Percentiles rank a stretch among this genome's conserved stretches.
Conservation (phyloP, 1,140 invertebrate genomes). For the Cydia fagiglandana region DNA sequence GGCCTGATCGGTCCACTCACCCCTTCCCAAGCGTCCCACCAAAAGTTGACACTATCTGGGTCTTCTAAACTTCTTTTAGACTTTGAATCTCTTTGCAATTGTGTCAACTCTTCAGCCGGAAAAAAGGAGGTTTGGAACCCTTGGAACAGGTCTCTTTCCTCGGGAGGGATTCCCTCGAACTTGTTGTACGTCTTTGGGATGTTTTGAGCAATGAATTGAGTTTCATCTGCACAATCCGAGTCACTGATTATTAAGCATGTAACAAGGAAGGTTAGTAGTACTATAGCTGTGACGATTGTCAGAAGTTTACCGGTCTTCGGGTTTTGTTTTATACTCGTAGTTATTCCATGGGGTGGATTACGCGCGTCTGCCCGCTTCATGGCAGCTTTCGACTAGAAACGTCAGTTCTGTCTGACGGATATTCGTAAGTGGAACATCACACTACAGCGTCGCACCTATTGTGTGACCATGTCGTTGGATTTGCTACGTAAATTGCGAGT, state of each 20-base stretch:
- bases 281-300: slow-evolving; percentile 51
- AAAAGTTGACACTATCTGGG: slow-evolving; percentile 53
- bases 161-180: slow-evolving; percentile 62
- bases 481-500: slow-evolving; percentile 35
- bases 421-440: slow-evolving; percentile 60
- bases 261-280: slow-evolving; percentile 42
- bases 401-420: slow-evolving; percentile 47
- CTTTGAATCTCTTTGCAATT: slow-evolving; percentile 44
- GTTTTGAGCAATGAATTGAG: slow-evolving; percentile 60
- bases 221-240: slow-evolving; percentile 54
- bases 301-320: slow-evolving; percentile 46
- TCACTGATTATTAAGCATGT: slow-evolving; percentile 55
- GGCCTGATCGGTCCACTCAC: slow-evolving; percentile 47
- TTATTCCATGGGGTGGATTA: slow-evolving; percentile 47
- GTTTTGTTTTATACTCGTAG: slow-evolving; percentile 50
- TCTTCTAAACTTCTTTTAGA: slow-evolving; percentile 46
- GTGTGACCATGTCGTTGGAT: slow-evolving; percentile 50
- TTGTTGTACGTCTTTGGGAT: slow-evolving; percentile 62
- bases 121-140: slow-evolving; percentile 71
- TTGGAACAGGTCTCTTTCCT: slow-evolving; percentile 70
- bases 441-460: slow-evolving; percentile 49
- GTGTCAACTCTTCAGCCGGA: slow-evolving; percentile 59
- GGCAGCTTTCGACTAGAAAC: slow-evolving; percentile 61
- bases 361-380: slow-evolving; percentile 69
- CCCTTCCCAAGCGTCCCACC: slow-evolving; percentile 48